Evolutionary conservation across 2,888 invertebrate genomes (phyloP).

Genomic region (Piscicola geometra): DNA sequence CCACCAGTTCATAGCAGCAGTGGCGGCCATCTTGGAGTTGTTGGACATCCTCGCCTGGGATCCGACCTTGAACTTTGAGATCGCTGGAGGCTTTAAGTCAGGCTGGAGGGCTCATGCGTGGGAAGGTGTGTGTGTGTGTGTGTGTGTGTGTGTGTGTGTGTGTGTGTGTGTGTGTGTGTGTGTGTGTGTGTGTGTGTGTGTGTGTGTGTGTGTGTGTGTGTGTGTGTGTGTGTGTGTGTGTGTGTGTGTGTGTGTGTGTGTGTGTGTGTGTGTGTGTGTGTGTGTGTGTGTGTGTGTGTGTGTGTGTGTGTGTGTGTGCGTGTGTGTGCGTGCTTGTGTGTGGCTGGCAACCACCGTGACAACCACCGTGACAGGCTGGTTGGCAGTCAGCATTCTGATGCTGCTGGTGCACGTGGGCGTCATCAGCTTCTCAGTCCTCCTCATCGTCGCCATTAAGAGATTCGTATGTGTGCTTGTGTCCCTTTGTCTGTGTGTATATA

Average conservation of each 20-base stretch:
- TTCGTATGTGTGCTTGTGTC: slow-evolving; percentile 42
- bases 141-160: too few relatives aligned
- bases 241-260: too few relatives aligned
- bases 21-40: slow-evolving; percentile 42
- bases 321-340: too few relatives aligned
- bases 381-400: slow-evolving; percentile 51
- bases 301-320: too few relatives aligned
- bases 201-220: too few relatives aligned
- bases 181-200: too few relatives aligned
- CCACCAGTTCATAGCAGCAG: slow-evolving; percentile 33
- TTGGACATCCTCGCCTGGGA: slow-evolving; percentile 49
- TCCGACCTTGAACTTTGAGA: slow-evolving; percentile 47
- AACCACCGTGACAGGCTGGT: slow-evolving; percentile 52
- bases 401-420: slow-evolving; percentile 50
- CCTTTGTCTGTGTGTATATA: too few relatives aligned
- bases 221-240: too few relatives aligned
- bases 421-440: slow-evolving; percentile 49
- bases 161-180: too few relatives aligned
- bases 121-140: slow-evolving; percentile 48
- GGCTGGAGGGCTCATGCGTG: slow-evolving; percentile 53
- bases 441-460: slow-evolving; percentile 49
- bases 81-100: slow-evolving; percentile 51
- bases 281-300: too few relatives aligned
- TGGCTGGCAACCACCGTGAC: too few relatives aligned
- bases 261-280: too few relatives aligned